Conservation (phyloP, 2,113 vertebrate species). For the Myotis lucifugus region DNA sequence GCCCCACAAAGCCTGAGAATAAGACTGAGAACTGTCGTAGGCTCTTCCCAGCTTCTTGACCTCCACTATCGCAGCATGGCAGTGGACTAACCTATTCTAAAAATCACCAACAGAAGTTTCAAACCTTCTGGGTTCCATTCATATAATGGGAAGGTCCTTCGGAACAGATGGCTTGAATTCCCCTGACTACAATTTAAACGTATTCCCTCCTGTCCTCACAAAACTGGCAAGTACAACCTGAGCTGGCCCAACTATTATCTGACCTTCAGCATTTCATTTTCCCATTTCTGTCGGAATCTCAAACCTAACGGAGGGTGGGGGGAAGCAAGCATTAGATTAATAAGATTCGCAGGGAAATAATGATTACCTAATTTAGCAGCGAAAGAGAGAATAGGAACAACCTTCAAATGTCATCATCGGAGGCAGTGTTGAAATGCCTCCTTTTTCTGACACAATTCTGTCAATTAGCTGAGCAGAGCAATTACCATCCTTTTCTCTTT, state of each 20-base stretch:
- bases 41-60: neutral
- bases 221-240: neutral
- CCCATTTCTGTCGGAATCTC: slow-evolving; percentile 42
- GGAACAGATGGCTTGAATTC: slow-evolving; percentile 12
- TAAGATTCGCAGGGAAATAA: slow-evolving; percentile 63
- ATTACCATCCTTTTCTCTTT: slow-evolving; percentile 82
- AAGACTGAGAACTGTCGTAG: neutral
- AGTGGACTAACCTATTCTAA: neutral
- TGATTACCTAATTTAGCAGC: slow-evolving; percentile 74
- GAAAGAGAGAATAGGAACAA: slow-evolving; percentile 73
- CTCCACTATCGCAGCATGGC: neutral
- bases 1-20: neutral
- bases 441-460: slow-evolving; percentile 81
- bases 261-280: slow-evolving; percentile 48
- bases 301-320: slow-evolving; percentile 42
- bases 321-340: slow-evolving; percentile 64
- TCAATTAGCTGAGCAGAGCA: slow-evolving; percentile 82
- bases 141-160: slow-evolving; percentile 30
- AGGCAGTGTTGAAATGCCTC: slow-evolving; percentile 75
- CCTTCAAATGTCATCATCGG: slow-evolving; percentile 77
- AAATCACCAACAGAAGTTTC: slow-evolving; percentile 36
- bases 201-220: neutral
- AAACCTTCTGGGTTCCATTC: neutral
- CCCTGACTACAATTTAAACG: slow-evolving; percentile 24
- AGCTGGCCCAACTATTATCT: slow-evolving; percentile 40